A percentile compares a stretch with the other conserved stretches of the same genome.
phyloP scores from a whole-genome alignment of 2,888 invertebrate genomes.

The Brachylomia viminalis region DNA sequence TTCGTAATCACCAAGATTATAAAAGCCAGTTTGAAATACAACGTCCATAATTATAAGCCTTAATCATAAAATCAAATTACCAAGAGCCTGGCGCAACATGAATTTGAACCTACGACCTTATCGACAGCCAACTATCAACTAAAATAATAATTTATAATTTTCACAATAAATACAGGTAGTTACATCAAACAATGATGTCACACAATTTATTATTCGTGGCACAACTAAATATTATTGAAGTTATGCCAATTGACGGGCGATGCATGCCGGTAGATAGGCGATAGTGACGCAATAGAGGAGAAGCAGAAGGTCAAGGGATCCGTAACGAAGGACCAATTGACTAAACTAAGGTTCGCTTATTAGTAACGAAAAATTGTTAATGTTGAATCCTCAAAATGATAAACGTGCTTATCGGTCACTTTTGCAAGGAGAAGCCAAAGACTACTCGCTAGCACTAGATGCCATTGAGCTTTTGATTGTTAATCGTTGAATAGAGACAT shows the following conservation, averaged over 20 bases:
- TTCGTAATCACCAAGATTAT: neutral
- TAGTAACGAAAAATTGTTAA: neutral
- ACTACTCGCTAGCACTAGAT: neutral
- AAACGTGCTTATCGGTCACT: neutral
- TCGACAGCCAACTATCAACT: conserved; percentile 19
- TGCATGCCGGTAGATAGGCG: conserved; percentile 65
- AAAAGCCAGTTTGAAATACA: conserved; percentile 26
- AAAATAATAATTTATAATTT: conserved; percentile 43
- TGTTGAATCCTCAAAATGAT: neutral
- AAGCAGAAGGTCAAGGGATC: conserved; percentile 34
- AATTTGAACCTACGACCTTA: conserved; percentile 31
- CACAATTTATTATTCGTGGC: conserved; percentile 63
- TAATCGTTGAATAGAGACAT: too few species aligned
- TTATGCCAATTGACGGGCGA: conserved; percentile 66
- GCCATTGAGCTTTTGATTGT: neutral
- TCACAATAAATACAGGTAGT: conserved; percentile 47
- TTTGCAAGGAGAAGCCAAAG: neutral
- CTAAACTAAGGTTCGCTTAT: neutral
- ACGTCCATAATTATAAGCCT: conserved; percentile 17
- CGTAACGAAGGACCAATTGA: neutral
- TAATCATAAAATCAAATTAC: conserved; percentile 29
- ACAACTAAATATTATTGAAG: conserved; percentile 67
- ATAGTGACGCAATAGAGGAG: conserved; percentile 1
- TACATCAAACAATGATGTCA: conserved; percentile 57
- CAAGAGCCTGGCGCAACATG: conserved; percentile 13